These are phyloP conservation scores for Gymnogyps californianus DNA, from an alignment of 2,113 vertebrate genomes.

Conservation along the genomic window DNA sequence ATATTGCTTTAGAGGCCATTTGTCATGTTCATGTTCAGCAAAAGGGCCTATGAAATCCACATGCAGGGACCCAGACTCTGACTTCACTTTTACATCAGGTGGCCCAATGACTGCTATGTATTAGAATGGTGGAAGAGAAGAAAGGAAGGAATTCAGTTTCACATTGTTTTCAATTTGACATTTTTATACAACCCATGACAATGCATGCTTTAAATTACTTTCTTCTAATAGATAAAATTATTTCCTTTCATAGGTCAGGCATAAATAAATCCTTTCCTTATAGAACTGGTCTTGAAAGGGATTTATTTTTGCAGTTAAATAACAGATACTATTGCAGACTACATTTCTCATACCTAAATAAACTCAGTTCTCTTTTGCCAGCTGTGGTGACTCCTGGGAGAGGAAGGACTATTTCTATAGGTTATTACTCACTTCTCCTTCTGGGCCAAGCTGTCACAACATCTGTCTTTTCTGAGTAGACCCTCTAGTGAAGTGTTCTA, in stretches of 20 bases:
- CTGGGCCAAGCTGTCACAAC: neutral
- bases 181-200: neutral
- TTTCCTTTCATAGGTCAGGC: neutral
- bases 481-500: neutral
- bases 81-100: constrained; percentile 53
- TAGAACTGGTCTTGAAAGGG: neutral
- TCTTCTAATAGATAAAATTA: neutral
- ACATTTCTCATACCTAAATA: neutral
- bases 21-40: neutral
- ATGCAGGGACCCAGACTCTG: constrained; percentile 57
- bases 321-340: neutral
- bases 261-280: neutral
- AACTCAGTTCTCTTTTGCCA: neutral
- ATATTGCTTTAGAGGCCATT: constrained; percentile 38
- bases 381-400: neutral
- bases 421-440: constrained; percentile 12
- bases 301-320: neutral
- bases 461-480: neutral
- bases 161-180: neutral
- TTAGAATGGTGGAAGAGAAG: neutral
- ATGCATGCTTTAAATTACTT: neutral
- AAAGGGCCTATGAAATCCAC: constrained; percentile 57
- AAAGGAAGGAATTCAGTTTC: neutral
- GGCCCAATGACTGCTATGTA: constrained; percentile 64
- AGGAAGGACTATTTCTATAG: neutral